Evolutionary conservation across 1,140 invertebrate species (phyloP).

Genomic region (Elysia chlorotica): DNA sequence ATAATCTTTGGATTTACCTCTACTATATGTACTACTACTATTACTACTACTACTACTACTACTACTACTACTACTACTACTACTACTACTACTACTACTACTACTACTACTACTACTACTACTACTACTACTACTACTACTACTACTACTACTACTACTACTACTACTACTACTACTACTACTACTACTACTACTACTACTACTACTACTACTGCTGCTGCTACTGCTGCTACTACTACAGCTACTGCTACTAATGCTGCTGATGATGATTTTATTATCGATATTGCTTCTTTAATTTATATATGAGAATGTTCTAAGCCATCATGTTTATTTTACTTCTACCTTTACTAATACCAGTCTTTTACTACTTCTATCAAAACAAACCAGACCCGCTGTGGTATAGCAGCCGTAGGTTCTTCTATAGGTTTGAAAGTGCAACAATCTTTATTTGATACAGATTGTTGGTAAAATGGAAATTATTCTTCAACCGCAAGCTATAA

Average conservation of each 20-base stretch:
- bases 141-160: not conserved
- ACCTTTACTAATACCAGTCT: too few relatives aligned
- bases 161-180: not conserved
- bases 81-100: not conserved
- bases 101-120: not conserved
- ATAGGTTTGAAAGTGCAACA: too few relatives aligned
- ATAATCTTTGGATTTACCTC: not conserved
- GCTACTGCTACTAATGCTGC: not conserved
- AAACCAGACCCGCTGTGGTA: too few relatives aligned
- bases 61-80: not conserved
- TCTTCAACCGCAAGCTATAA: too few relatives aligned
- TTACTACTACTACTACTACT: not conserved
- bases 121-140: not conserved
- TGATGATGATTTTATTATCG: too few relatives aligned
- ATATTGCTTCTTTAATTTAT: too few relatives aligned
- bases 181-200: slow-evolving; percentile 6
- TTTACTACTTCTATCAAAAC: too few relatives aligned
- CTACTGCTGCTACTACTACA: not conserved
- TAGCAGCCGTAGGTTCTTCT: too few relatives aligned
- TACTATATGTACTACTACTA: slow-evolving; percentile 1
- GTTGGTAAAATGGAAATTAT: too few relatives aligned
- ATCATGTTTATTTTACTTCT: too few relatives aligned
- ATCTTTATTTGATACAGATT: too few relatives aligned
- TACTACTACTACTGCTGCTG: not conserved
- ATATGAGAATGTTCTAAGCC: too few relatives aligned